These are phyloP conservation scores for Catharus ustulatus DNA, from an alignment of 2,797 vertebrate species.

Conservation along the genomic window DNA sequence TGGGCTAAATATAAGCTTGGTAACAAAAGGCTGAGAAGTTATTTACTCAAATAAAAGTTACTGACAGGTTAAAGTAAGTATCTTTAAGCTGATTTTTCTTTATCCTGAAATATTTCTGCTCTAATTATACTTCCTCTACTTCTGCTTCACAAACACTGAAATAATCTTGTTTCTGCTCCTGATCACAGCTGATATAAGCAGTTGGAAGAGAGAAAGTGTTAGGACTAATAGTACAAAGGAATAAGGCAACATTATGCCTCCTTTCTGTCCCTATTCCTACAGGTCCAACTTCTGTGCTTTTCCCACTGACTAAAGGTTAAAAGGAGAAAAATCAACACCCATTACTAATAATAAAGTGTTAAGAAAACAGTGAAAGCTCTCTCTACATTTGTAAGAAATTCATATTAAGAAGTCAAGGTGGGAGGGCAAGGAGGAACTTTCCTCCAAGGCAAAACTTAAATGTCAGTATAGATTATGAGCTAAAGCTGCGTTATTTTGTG, in stretches of 20 bases:
- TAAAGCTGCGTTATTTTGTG: slow-evolving; percentile 1
- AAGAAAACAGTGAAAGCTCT: neutral
- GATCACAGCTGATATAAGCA: neutral
- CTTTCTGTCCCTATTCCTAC: neutral
- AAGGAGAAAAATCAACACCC: neutral
- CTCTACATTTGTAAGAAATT: neutral
- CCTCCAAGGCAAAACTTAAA: slow-evolving; percentile 41
- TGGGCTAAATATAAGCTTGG: neutral
- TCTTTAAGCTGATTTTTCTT: neutral
- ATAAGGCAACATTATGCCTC: neutral
- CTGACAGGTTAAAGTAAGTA: neutral
- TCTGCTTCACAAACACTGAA: neutral
- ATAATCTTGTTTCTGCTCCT: neutral
- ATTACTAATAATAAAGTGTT: neutral
- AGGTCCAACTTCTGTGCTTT: neutral
- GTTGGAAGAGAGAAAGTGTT: neutral
- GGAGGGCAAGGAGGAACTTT: neutral
- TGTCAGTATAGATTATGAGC: slow-evolving; percentile 45
- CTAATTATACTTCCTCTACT: neutral
- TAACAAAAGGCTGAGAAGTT: neutral
- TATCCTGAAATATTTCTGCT: neutral
- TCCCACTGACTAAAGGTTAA: neutral
- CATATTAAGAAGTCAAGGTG: neutral
- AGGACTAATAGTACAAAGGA: neutral
- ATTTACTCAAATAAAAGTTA: neutral